phyloP scores from a whole-genome alignment of 2,113 vertebrate genomes.

The Eptesicus fuscus region DNA sequence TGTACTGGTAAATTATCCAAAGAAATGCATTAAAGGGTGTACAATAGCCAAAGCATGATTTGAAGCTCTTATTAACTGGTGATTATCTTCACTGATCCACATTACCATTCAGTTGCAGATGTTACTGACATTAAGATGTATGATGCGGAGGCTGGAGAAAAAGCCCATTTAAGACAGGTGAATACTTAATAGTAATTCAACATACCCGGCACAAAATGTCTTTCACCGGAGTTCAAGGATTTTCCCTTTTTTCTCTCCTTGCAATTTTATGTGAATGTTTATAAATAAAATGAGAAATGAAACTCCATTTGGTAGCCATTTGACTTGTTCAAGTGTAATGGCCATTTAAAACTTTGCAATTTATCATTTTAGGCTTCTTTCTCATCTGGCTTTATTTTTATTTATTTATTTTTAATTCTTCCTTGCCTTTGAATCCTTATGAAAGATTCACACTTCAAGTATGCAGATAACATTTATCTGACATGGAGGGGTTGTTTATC shows the following conservation, averaged over 20 bases:
- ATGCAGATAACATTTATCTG: constrained; percentile 57
- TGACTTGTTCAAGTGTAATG: constrained; percentile 74
- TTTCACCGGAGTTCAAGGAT: constrained; percentile 73
- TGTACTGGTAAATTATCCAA: constrained; percentile 58
- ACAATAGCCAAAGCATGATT: constrained; percentile 61
- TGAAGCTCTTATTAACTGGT: constrained; percentile 76
- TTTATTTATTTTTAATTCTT: constrained; percentile 27
- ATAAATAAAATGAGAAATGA: constrained; percentile 78
- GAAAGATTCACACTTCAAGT: constrained; percentile 45
- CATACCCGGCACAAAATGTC: constrained; percentile 67
- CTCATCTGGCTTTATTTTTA: constrained; percentile 55
- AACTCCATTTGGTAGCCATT: constrained; percentile 76
- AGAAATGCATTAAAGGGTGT: constrained; percentile 66
- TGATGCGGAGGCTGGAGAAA: constrained; percentile 71
- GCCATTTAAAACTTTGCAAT: constrained; percentile 72
- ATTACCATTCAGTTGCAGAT: constrained; percentile 78
- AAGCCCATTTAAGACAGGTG: constrained; percentile 75
- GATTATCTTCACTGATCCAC: constrained; percentile 77
- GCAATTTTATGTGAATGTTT: constrained; percentile 70
- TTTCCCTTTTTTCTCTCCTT: constrained; percentile 62
- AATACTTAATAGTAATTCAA: constrained; percentile 78
- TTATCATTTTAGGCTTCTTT: constrained; percentile 72
- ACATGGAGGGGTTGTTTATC: constrained; percentile 10
- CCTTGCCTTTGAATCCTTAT: constrained; percentile 44
- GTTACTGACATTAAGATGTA: constrained; percentile 79